Base-by-base conservation (phyloP, 2,888 invertebrate genomes). In the Euspilapteryx auroguttella region DNA sequence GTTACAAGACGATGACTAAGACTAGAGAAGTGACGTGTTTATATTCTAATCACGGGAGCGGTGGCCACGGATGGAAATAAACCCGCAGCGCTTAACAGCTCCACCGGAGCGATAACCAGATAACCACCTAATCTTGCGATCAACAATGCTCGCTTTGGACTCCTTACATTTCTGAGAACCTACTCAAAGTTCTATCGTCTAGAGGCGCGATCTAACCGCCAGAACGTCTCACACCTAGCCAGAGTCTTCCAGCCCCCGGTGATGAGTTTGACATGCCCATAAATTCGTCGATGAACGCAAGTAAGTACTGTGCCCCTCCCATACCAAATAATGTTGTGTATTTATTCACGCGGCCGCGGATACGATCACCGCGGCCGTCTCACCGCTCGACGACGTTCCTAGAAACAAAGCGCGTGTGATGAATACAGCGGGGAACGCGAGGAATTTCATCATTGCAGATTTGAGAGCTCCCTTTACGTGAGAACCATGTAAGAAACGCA, bases 371-470 rank as follows among this genome's bases (percentile, higher is more conserved):
- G n/a, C n/a, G n/a, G n/a, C n/a, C n/a, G n/a, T n/a, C n/a, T n/a
- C n/a, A n/a, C n/a, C n/a, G n/a, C 46, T 49, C 51, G 44, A 53
- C 56, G 55, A 47, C 46, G 47, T 75, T 73, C 73, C 57, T 61
- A 71, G 73, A 71, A 75, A 36, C 43, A 38, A 37, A 38, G 57
- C 57, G 66, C 65, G 71, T 64, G 71, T 69, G 63, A 59, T 65
- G 75, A 73, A 75, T 75, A 71, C 65, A 68, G 49, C 38, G 46
- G 38, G 55, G 57, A 64, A 52, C 53, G 59, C 43, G 35, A 44
- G 55, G 69, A 63, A 75, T 75, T 64, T 54, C 54, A 59, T 59
- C 64, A 61, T 48, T 56, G 63, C 64, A 65, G 68, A 69, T 71
- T 66, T 62, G 53, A 68, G 62, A 58, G 52, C 52, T 49, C 38